Evolutionary conservation across 2,113 vertebrate species (phyloP), one percentile per base, ranked within the genome.

Genomic region (Corvus moneduloides): DNA sequence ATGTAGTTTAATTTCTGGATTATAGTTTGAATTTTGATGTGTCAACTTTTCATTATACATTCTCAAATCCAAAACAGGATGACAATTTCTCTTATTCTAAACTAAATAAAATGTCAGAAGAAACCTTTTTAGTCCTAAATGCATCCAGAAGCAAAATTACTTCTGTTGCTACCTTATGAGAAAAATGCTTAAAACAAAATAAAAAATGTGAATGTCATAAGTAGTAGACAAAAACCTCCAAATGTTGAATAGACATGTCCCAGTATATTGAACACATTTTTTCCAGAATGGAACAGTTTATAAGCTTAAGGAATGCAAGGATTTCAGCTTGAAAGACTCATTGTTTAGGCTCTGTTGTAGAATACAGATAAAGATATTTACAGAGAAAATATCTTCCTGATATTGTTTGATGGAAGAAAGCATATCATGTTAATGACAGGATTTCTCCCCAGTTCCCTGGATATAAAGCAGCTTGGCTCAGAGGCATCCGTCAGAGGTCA

Each of bases 341-440:
- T 72, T 97, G 95, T 93, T 97, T 95, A 95, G 76, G 84, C 55
- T 93, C 72, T 90, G 83, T 75, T 78, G 68, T 43, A 84, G 84
- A 84, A 92, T 41, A 89, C 61, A 96, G 95, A 97, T 97, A 96
- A 97, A 94, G 79, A 13, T 93, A 97, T 96, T 96, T 95, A 96
- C 95, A 97, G 76, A 97, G 89, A 94, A 97, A 95, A 94, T 94
- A 96, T 96, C 95, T 96, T 86, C 72, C 91, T 78, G 95, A 84
- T 97, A 96, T 84, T 89, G 93, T 92, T 87, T 96, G 94, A 94
- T 94, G 86, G 48, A 95, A 15, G 33, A 67, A 97, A 89, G 92
- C 22, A 27, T 78, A 88, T 94, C 88, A 87, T 23, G 80, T 63
- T 94, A 90, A 78, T 75, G 94, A 94, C 89, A 93, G 86, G 39